phyloP scores from a whole-genome alignment of 2,113 vertebrate species.

The Galeopterus variegatus region DNA sequence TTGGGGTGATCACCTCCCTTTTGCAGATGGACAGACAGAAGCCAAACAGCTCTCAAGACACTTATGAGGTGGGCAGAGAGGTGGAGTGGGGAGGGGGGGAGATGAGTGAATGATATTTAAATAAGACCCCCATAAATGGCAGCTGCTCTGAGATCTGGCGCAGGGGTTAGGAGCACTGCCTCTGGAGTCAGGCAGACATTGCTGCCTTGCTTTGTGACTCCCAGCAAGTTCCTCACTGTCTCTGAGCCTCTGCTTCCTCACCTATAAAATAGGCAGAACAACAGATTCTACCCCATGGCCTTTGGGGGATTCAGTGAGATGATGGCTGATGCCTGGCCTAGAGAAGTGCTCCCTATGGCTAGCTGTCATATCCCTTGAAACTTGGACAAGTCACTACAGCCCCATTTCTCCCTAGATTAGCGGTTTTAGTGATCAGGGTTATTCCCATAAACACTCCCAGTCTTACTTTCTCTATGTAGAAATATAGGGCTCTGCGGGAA shows the following conservation, averaged over 20 bases:
- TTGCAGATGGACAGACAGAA: background rate
- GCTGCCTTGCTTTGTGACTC: constrained; percentile 40
- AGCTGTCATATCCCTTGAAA: background rate
- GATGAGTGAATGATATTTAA: background rate
- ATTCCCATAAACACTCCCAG: background rate
- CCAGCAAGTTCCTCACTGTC: background rate
- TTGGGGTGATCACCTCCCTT: background rate
- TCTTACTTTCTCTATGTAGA: background rate
- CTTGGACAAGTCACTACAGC: background rate
- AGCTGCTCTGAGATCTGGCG: background rate
- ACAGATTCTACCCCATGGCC: background rate
- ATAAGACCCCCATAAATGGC: background rate
- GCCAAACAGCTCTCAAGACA: background rate
- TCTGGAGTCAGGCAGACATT: background rate
- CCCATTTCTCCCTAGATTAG: background rate
- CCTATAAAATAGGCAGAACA: background rate
- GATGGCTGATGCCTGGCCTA: fast-evolving
- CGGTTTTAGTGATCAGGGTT: background rate
- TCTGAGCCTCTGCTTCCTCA: background rate
- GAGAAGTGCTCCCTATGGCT: background rate
- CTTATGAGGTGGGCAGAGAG: background rate
- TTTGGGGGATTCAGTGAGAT: background rate
- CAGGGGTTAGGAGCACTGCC: background rate
- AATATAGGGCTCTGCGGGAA: background rate
- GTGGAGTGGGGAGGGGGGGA: background rate